Evolutionary conservation across 2,888 invertebrate genomes (phyloP).

Genomic region (Morinoia aosen): DNA sequence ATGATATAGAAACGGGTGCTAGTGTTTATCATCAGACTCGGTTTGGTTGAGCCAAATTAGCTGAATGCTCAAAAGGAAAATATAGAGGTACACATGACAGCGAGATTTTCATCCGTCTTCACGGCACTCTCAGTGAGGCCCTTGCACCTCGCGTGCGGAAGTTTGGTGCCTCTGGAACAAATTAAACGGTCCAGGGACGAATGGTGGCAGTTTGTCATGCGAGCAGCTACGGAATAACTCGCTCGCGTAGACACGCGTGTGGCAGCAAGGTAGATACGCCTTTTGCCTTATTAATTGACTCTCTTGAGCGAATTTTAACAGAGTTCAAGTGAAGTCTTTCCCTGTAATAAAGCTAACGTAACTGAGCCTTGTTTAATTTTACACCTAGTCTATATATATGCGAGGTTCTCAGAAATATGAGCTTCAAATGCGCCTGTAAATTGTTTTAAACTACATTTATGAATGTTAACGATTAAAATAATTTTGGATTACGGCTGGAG

Average conservation of each 20-base stretch:
- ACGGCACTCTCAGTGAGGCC: neutral
- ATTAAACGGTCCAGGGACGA: neutral
- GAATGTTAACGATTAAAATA: too few species aligned
- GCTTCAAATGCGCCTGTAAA: too few species aligned
- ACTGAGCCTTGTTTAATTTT: too few species aligned
- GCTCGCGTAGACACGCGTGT: neutral
- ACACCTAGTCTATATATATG: too few species aligned
- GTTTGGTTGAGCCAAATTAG: neutral
- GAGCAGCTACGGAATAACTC: neutral
- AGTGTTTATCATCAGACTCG: neutral
- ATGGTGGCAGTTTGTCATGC: neutral
- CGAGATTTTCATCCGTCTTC: neutral
- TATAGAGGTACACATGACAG: neutral
- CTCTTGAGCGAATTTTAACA: too few species aligned
- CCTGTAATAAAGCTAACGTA: too few species aligned
- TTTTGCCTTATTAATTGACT: too few species aligned
- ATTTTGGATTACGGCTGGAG: too few species aligned
- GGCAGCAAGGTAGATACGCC: too few species aligned
- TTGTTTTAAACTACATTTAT: too few species aligned
- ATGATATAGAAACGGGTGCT: neutral
- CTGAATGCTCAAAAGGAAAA: neutral
- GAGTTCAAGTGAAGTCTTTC: too few species aligned
- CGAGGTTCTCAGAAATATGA: too few species aligned
- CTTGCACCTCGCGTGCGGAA: neutral
- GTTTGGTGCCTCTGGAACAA: neutral